These are phyloP conservation scores for Tenualosa thibaudeaui DNA, from an alignment of 2,797 vertebrate genomes.

Conservation along the genomic window DNA sequence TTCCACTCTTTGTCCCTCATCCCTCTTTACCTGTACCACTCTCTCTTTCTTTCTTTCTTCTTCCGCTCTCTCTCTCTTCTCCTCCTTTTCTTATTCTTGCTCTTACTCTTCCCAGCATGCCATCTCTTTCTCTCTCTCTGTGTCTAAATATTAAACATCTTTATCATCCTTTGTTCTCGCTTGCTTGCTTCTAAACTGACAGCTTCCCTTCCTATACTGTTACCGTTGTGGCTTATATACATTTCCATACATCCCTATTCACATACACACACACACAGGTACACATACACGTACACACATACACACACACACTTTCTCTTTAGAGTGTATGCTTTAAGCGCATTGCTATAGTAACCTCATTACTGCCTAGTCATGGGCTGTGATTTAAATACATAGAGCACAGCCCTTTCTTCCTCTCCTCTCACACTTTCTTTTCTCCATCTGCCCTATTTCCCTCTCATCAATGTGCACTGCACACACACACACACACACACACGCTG, in stretches of 20 bases:
- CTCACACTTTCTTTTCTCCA: neutral
- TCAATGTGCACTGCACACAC: slow-evolving; percentile 7
- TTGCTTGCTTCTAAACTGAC: neutral
- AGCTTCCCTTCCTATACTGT: neutral
- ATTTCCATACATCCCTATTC: neutral
- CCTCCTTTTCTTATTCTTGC: neutral
- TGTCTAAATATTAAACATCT: slow-evolving; percentile 14
- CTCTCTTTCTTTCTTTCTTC: neutral
- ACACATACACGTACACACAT: neutral
- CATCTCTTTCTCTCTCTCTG: neutral
- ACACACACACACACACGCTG: neutral
- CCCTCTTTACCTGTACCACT: neutral
- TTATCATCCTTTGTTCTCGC: neutral
- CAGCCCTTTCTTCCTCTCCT: neutral
- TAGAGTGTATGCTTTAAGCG: neutral
- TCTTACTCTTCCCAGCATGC: neutral
- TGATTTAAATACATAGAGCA: slow-evolving; percentile 17
- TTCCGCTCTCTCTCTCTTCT: neutral
- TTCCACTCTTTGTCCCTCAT: neutral
- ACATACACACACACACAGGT: neutral
- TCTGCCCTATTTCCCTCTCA: slow-evolving; percentile 15
- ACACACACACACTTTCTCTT: neutral
- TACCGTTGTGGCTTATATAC: neutral
- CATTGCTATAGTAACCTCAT: slow-evolving; percentile 6
- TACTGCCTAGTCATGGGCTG: neutral